Base-by-base conservation (phyloP, 2,113 vertebrate species). In the Channa argus region DNA sequence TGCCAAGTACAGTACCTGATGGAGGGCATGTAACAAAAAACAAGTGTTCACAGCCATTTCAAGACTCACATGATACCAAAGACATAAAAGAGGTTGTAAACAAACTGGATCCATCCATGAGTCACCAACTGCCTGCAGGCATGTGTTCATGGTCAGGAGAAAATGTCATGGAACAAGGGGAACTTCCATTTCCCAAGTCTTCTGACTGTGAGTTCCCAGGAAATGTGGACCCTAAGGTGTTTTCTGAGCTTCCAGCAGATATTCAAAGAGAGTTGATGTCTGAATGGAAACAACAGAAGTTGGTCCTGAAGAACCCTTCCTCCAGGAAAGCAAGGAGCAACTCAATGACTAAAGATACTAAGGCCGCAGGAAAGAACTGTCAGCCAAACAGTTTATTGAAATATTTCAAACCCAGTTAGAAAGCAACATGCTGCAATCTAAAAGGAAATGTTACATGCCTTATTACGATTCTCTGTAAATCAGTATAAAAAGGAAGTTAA, bases 231-330 rank as follows among this genome's bases (percentile, higher is more conserved):
- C 82, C 92, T 15, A 54, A 85, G 39, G 95, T 96, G 49, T 98
- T 98, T 90, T 95, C 93, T 2, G 93, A 97, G 79, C 92, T 98
- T 6, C 96, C 97, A 0, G 53, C 71, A 1, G 95, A 94, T 3
- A 59, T 98, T 39, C 96, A 96, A 59, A 88, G 41, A 43, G 96
- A 98, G 77, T 71, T 98, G 3, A 62, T 95, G 63, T 83, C 88
- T 0, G 95, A 95, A 11, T 97, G 97, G 96, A 96, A 89, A 70
- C 93, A 88, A 6, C 83, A 66, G 85, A 88, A 83, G 36, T 77
- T 61, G 0, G 39, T 63, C 10, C 74, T 91, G 39, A 95, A 93
- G 70, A 68, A 79, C 15, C 63, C 70, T 0, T 51, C 50, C 2
- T 90, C 77, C 68, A 94, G 87, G 80, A 61, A 63, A 51, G 37